These are phyloP conservation scores for Dolichotis patagonum DNA, from an alignment of 2,113 vertebrate species.

Conservation along the genomic window DNA sequence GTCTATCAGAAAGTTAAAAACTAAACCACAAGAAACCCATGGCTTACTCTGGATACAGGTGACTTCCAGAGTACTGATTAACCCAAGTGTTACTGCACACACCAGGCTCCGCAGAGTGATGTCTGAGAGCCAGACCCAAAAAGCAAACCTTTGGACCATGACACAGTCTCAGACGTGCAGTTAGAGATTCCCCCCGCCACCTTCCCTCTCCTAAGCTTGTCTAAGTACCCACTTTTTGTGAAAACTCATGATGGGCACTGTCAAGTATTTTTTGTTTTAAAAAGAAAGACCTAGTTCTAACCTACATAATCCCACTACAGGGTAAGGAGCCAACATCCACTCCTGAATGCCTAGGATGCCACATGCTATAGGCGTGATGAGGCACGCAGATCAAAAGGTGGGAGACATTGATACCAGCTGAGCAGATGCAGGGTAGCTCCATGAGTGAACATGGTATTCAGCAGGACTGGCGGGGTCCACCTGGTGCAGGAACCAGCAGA, in stretches of 20 bases:
- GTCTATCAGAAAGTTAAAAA: constrained; percentile 43
- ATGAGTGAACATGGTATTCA: rapidly evolving
- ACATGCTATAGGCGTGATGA: rapidly evolving
- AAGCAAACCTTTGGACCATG: not conserved
- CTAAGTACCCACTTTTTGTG: not conserved
- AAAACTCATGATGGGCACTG: not conserved
- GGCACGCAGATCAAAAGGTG: not conserved
- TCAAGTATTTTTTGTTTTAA: not conserved
- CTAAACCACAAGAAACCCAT: not conserved
- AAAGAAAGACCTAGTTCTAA: not conserved
- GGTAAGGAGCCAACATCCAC: not conserved
- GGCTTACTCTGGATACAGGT: not conserved
- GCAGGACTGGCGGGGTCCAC: rapidly evolving
- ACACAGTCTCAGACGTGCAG: not conserved
- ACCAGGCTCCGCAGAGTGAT: rapidly evolving
- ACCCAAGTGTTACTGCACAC: not conserved
- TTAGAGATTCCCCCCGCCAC: not conserved
- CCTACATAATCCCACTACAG: not conserved
- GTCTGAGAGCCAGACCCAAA: not conserved
- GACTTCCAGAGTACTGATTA: constrained; percentile 49
- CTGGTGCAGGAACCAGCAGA: no score
- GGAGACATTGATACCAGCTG: not conserved
- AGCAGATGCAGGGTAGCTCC: no score
- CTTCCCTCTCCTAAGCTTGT: rapidly evolving
- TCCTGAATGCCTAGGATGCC: rapidly evolving